Conservation (phyloP, 2,888 invertebrate genomes). For the Pycnomerus fuliginosus region DNA sequence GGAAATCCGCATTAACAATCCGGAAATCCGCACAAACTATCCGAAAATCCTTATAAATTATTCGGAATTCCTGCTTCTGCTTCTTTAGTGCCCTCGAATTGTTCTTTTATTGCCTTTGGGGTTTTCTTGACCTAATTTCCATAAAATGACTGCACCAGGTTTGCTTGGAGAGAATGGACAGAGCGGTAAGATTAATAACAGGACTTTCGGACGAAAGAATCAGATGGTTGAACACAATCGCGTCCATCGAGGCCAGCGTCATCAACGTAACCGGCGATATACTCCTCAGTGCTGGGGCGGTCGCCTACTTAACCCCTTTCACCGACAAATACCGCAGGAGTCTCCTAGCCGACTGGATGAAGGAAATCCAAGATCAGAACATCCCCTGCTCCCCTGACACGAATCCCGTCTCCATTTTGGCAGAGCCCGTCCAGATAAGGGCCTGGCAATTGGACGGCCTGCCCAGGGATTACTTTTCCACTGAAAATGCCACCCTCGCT, state of each 20-base stretch:
- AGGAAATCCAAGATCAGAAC: constrained; percentile 52
- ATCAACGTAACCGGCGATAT: constrained; percentile 71
- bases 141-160: too few species aligned
- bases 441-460: constrained; percentile 84
- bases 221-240: constrained; percentile 69
- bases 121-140: too few species aligned
- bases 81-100: too few species aligned
- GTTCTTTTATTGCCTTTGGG: too few species aligned
- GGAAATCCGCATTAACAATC: too few species aligned
- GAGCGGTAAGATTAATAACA: constrained; percentile 65
- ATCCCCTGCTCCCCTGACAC: constrained; percentile 70
- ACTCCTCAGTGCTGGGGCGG: constrained; percentile 67
- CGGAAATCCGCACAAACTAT: too few species aligned
- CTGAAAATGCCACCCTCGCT: constrained; percentile 86
- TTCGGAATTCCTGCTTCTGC: too few species aligned
- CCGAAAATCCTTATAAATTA: too few species aligned
- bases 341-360: constrained; percentile 61
- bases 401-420: constrained; percentile 65
- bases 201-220: constrained; percentile 41
- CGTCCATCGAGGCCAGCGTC: constrained; percentile 57
- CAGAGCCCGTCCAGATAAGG: constrained; percentile 74
- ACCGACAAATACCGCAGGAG: constrained; percentile 63
- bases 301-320: constrained; percentile 81
- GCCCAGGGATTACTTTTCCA: constrained; percentile 80
- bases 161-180: constrained; percentile 74